phyloP scores from a whole-genome alignment of 1,140 invertebrate species.

The Eurosta solidaginis region DNA sequence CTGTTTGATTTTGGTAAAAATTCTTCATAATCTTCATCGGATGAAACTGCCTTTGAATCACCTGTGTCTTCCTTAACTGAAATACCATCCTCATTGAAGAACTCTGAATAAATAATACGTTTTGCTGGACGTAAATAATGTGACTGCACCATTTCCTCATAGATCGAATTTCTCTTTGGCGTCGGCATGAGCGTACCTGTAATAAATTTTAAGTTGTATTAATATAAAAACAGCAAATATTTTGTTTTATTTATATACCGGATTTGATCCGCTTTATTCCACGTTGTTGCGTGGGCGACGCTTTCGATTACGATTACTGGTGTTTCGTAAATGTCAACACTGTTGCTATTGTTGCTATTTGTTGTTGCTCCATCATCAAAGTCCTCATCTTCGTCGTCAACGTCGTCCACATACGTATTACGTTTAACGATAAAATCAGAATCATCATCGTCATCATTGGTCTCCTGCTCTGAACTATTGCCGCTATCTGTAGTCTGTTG shows the following conservation, averaged over 20 bases:
- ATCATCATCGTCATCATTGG: constrained; percentile 47
- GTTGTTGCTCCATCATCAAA: constrained; percentile 55
- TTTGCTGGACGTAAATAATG: constrained; percentile 56
- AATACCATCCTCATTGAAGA: constrained; percentile 56
- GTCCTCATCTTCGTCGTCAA: constrained; percentile 51
- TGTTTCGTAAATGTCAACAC: constrained; percentile 48
- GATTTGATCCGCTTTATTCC: constrained; percentile 55
- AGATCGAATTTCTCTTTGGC: constrained; percentile 50
- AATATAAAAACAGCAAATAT: too few species aligned
- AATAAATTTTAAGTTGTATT: constrained; percentile 7
- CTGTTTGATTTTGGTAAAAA: constrained; percentile 40
- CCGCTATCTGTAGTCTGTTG: constrained; percentile 56
- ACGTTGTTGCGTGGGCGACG: constrained; percentile 33
- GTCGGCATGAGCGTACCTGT: constrained; percentile 53
- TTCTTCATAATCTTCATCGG: constrained; percentile 53
- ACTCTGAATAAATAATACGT: constrained; percentile 54
- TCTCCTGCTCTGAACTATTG: constrained; percentile 56
- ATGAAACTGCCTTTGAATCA: constrained; percentile 41
- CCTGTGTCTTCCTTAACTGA: constrained; percentile 38
- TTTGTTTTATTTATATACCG: too few species aligned
- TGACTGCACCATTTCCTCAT: constrained; percentile 57
- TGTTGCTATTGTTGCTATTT: too few species aligned
- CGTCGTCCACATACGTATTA: constrained; percentile 31
- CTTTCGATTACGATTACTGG: constrained; percentile 44
- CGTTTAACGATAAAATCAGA: constrained; percentile 36